Percentiles rank a stretch among this genome's conserved stretches.
phyloP scores from a whole-genome alignment of 1,140 invertebrate genomes.

The Penaeus japonicus region DNA sequence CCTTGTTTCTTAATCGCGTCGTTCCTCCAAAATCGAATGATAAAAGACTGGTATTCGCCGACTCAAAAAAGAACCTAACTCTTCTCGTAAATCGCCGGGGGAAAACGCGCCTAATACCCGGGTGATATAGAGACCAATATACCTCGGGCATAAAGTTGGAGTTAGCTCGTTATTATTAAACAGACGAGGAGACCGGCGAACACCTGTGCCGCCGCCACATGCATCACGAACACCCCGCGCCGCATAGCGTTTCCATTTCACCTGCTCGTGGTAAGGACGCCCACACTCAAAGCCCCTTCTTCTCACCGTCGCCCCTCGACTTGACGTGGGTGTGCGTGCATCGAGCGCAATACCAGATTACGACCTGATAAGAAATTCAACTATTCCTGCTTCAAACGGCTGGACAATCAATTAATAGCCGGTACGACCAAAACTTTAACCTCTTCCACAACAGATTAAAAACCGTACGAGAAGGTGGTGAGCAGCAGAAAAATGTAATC shows the following conservation, averaged over 20 bases:
- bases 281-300: background rate
- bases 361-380: background rate
- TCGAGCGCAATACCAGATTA: no score
- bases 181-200: conserved; percentile 19
- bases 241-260: background rate
- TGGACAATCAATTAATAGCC: no score
- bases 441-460: no score
- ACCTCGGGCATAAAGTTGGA: conserved; percentile 36
- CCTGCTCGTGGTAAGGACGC: no score
- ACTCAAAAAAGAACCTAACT: conserved; percentile 27
- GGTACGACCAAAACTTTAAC: no score
- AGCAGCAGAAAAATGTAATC: no score
- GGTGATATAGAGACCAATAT: conserved; percentile 42
- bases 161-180: conserved; percentile 41
- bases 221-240: background rate
- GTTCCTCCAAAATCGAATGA: conserved; percentile 27
- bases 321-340: background rate
- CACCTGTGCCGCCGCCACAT: conserved; percentile 31
- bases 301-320: background rate
- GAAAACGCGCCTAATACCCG: conserved; percentile 43
- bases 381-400: background rate
- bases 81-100: conserved; percentile 21
- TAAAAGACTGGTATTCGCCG: conserved; percentile 33
- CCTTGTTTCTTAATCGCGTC: background rate
- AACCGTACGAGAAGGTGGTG: no score